Evolutionary conservation across 2,797 vertebrate species (phyloP), one percentile per base, ranked within the genome.

Genomic region (Falco concolor): DNA sequence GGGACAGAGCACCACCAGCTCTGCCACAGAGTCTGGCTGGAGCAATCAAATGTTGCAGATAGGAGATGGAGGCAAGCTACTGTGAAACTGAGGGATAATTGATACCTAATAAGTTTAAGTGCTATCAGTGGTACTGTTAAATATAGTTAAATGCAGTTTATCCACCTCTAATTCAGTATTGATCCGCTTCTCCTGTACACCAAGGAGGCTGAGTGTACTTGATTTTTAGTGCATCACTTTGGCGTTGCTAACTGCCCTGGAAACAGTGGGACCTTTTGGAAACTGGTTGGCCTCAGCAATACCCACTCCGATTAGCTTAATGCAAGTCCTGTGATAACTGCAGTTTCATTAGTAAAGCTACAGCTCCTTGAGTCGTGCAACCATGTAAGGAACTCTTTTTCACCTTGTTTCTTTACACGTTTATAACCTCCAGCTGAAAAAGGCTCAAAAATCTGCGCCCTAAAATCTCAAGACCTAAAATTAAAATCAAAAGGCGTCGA

Each of bases 141-240:
- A 93, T 97, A 94, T 94, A 92, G 80, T 95, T 95, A 96, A 95
- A 96, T 67, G 85, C 88, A 92, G 90, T 93, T 92, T 94, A 95
- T 93, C 77, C 90, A 84, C 70, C 56, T 90, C 80, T 96, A 94
- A 93, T 93, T 95, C 86, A 84, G 83, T 91, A 96, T 96, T 75
- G 93, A 96, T 95, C 83, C 52, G 67, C 74, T 87, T 84, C 76
- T 63, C 25, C 77, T 23, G 17, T 14, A 61, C 80, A 90, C 74
- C 83, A 67, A 92, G 81, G 47, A 93, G 86, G 30, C 56, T 63
- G 53, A 91, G 49, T 50, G 69, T 90, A 64, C 91, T 88, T 93
- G 63, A 61, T 40, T 93, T 93, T 84, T 69, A 92, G 86, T 42
- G 70, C 83, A 63, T 54, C 53, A 18, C 91, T 91, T 90, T 65